Percentiles rank a stretch among this genome's conserved stretches.
Evolutionary conservation across 1,140 invertebrate species (phyloP).

Genomic region (Ceratina japonica): DNA sequence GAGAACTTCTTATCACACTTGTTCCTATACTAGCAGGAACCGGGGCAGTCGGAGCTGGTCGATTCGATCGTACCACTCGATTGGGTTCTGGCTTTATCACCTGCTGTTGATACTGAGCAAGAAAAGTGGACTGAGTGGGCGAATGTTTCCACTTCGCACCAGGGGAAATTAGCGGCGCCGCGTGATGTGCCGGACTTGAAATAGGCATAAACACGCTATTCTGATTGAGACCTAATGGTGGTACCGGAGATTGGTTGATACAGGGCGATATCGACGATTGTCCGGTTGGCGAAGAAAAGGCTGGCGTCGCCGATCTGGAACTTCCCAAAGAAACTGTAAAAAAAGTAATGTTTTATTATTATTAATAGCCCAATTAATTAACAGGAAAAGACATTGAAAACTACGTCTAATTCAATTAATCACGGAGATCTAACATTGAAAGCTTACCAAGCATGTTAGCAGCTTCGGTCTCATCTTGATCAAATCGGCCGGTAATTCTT

Average conservation of each 20-base stretch:
- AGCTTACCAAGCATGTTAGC: conserved; percentile 94
- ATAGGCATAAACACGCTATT: conserved; percentile 94
- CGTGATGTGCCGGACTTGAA: conserved; percentile 82
- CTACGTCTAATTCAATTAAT: not conserved
- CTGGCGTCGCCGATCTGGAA: conserved; percentile 93
- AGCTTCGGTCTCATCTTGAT: conserved; percentile 96
- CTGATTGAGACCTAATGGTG: conserved; percentile 81
- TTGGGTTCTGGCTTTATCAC: conserved; percentile 82
- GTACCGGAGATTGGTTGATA: conserved; percentile 84
- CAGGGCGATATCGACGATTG: conserved; percentile 83
- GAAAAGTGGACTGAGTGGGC: conserved; percentile 77
- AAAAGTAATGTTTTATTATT: conserved; percentile 14
- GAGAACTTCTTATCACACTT: conserved; percentile 90
- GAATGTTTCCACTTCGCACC: conserved; percentile 79
- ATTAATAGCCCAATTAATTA: not conserved
- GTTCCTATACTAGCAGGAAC: conserved; percentile 80
- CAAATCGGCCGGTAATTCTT: conserved; percentile 88
- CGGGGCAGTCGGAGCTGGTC: conserved; percentile 70
- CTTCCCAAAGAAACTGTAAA: conserved; percentile 92
- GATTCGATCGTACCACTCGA: conserved; percentile 75
- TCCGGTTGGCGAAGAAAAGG: conserved; percentile 89
- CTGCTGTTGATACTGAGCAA: conserved; percentile 80
- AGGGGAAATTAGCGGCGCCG: conserved; percentile 73
- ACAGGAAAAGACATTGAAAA: conserved; percentile 5
- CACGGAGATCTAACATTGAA: not conserved